Evolutionary conservation across 1,140 invertebrate species (phyloP).

Genomic region (Calliphora vicina): DNA sequence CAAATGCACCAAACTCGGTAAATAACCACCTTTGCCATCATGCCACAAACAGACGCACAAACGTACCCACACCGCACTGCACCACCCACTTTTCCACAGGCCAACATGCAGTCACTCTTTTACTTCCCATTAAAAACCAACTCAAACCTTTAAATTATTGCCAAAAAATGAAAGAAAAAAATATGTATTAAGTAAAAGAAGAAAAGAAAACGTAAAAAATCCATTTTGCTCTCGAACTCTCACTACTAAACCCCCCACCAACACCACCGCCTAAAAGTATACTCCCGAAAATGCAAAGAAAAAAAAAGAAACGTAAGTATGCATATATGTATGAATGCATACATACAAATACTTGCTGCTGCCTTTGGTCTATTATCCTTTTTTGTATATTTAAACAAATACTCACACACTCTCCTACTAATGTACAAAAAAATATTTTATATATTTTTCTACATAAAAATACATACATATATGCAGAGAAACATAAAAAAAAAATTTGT

Average conservation of each 20-base stretch:
- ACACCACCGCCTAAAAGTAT: not conserved
- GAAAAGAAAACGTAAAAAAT: constrained; percentile 9
- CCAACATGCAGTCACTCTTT: not conserved
- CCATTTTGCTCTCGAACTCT: not conserved
- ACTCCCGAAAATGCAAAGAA: not conserved
- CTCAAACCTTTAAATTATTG: not conserved
- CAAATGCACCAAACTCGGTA: constrained; percentile 27
- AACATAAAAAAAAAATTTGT: not conserved
- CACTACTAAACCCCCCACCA: no score
- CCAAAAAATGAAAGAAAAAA: not conserved
- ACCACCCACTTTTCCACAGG: not conserved
- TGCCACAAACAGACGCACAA: constrained; percentile 36
- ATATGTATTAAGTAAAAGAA: not conserved
- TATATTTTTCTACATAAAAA: not conserved
- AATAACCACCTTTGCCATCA: constrained; percentile 33
- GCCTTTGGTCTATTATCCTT: not conserved
- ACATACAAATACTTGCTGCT: not conserved
- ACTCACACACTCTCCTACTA: not conserved
- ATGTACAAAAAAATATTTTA: not conserved
- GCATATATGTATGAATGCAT: not conserved
- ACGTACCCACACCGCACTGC: constrained; percentile 37
- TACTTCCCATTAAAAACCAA: not conserved
- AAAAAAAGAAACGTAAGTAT: not conserved
- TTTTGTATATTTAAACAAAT: constrained; percentile 7
- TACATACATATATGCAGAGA: not conserved